Conservation (phyloP, 2,888 invertebrate species). For the Gibbula magus region DNA sequence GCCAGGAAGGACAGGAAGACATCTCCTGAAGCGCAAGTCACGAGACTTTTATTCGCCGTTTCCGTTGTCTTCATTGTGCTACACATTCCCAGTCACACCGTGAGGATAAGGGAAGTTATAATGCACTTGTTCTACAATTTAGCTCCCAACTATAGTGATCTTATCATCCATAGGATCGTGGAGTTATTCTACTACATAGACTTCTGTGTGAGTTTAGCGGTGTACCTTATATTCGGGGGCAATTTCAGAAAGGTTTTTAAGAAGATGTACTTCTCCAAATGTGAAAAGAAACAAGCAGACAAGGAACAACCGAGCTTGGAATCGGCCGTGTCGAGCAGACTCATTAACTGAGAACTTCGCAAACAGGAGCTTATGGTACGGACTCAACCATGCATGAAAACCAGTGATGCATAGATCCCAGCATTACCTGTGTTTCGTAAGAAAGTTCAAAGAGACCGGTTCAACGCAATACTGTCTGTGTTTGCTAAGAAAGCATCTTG, state of each 20-base stretch:
- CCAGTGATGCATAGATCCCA: too few species aligned
- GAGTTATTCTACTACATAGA: slow-evolving; percentile 31
- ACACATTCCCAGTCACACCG: slow-evolving; percentile 27
- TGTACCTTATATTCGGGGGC: slow-evolving; percentile 33
- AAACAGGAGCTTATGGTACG: too few species aligned
- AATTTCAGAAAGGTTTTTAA: slow-evolving; percentile 34
- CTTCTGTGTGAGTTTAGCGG: slow-evolving; percentile 27
- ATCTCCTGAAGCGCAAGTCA: slow-evolving; percentile 29
- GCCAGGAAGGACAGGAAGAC: background rate
- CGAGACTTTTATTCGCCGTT: slow-evolving; percentile 31
- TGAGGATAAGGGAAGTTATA: slow-evolving; percentile 28
- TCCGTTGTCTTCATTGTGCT: slow-evolving; percentile 32
- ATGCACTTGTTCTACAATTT: slow-evolving; percentile 11
- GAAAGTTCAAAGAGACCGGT: too few species aligned
- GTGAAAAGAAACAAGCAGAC: background rate
- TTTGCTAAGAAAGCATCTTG: too few species aligned
- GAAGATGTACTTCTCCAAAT: slow-evolving; percentile 21
- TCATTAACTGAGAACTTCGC: too few species aligned
- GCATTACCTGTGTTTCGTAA: too few species aligned
- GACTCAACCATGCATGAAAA: too few species aligned
- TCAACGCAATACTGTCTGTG: too few species aligned
- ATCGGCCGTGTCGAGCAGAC: background rate
- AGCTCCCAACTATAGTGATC: background rate
- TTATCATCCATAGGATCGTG: slow-evolving; percentile 27
- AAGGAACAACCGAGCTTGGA: background rate